These are phyloP conservation scores for Phenganax marumi DNA, from an alignment of 92 coral and sea anemone genomes.

Conservation along the genomic window DNA sequence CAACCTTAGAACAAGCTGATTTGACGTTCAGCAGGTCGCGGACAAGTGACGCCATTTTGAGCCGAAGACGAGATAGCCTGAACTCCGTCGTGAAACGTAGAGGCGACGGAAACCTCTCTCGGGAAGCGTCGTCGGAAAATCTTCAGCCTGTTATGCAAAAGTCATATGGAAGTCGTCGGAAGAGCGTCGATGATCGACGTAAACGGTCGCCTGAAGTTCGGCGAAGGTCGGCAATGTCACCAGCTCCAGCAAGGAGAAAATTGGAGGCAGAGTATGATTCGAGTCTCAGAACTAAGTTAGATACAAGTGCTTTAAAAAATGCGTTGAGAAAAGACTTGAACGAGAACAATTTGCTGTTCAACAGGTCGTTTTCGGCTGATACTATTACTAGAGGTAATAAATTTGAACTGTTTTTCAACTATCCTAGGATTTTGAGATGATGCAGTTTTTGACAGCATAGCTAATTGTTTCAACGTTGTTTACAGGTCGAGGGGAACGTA, in stretches of 20 bases:
- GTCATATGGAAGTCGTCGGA: constrained; percentile 12
- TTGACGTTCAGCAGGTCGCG: constrained; percentile 26
- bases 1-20: constrained; percentile 19
- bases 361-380: constrained; percentile 38
- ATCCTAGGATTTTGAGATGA: too few species aligned
- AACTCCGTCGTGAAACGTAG: constrained; percentile 20
- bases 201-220: constrained; percentile 32
- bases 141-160: background rate
- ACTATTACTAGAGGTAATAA: constrained; percentile 16
- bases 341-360: constrained; percentile 23
- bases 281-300: background rate
- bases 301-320: background rate
- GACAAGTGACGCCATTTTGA: constrained; percentile 41
- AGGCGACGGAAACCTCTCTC: constrained; percentile 36
- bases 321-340: constrained; percentile 41
- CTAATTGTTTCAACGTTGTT: too few species aligned
- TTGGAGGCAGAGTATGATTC: constrained; percentile 23
- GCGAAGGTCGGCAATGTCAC: constrained; percentile 42
- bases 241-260: constrained; percentile 32
- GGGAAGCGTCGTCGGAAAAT: constrained; percentile 40
- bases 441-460: too few species aligned
- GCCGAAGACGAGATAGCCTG: constrained; percentile 3
- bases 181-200: constrained; percentile 4
- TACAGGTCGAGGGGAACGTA: constrained; percentile 1
- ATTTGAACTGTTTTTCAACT: too few species aligned